A percentile compares a stretch with the other conserved stretches of the same genome.
Conservation (phyloP, 2,797 vertebrate genomes). For the Onychomys torridus region DNA sequence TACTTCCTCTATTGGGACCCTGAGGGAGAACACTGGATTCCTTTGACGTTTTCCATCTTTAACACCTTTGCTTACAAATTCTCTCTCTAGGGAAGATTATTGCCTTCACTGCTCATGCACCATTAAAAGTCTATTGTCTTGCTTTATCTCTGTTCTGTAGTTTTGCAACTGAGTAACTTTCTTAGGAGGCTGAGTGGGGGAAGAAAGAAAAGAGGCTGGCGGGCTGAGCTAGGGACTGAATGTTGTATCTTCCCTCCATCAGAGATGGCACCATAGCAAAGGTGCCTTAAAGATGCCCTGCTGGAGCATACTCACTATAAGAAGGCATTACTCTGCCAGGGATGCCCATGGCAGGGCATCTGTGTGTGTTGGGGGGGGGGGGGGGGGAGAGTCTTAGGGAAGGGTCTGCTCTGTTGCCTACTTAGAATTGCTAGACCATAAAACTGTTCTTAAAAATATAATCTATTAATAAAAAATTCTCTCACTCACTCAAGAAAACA, state of each 20-base stretch:
- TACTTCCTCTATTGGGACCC: background rate
- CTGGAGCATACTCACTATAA: too few relatives aligned
- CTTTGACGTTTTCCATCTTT: background rate
- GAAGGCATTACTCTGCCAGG: fast-evolving
- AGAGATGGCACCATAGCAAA: background rate
- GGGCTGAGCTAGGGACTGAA: background rate
- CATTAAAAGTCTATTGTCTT: background rate
- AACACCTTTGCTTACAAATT: background rate
- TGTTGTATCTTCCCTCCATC: background rate
- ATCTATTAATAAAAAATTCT: background rate
- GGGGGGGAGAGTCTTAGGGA: fast-evolving
- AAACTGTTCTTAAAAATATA: background rate
- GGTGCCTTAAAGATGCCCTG: fast-evolving
- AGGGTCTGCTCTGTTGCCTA: background rate
- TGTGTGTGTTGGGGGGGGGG: too few relatives aligned
- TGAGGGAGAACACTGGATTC: background rate
- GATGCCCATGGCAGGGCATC: fast-evolving
- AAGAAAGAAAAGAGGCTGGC: background rate
- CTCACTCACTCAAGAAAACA: conserved; percentile 9
- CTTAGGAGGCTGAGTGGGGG: background rate
- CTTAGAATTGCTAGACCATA: background rate
- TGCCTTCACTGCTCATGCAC: background rate
- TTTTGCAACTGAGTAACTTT: background rate
- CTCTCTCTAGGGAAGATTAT: background rate
- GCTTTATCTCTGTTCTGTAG: fast-evolving